phyloP scores from a whole-genome alignment of 2,113 vertebrate genomes.

The Cairina moschata region DNA sequence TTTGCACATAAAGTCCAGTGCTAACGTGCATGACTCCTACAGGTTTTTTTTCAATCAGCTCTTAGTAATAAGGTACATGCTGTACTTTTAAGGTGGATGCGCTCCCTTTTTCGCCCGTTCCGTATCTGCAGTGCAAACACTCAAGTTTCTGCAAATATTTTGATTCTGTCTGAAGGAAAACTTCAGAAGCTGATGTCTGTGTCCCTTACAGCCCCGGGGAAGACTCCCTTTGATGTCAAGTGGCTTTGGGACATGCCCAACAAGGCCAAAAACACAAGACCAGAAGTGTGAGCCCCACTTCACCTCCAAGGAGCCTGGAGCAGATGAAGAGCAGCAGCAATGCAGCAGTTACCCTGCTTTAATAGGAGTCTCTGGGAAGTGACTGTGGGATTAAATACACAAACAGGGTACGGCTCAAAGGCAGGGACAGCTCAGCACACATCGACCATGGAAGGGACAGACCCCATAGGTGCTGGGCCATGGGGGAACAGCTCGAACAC shows the following conservation, averaged over 20 bases:
- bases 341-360: neutral
- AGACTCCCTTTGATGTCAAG: neutral
- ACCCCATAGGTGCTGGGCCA: neutral
- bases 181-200: neutral
- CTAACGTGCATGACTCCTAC: constrained; percentile 9
- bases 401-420: neutral
- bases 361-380: neutral
- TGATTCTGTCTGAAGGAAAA: neutral
- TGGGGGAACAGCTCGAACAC: neutral
- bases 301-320: neutral
- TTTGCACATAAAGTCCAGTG: constrained; percentile 42
- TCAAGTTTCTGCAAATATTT: neutral
- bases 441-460: neutral
- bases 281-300: neutral
- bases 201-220: neutral
- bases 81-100: neutral
- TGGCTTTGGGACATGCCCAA: neutral
- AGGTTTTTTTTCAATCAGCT: neutral
- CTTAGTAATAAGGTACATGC: neutral
- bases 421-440: neutral
- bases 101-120: neutral
- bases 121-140: neutral
- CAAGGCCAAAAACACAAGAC: neutral
- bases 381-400: accelerated
- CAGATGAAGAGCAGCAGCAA: neutral